Evolutionary conservation across 1,140 invertebrate species (phyloP), one percentile per base, ranked within the genome.

Genomic region (Brachionus koreanus): DNA sequence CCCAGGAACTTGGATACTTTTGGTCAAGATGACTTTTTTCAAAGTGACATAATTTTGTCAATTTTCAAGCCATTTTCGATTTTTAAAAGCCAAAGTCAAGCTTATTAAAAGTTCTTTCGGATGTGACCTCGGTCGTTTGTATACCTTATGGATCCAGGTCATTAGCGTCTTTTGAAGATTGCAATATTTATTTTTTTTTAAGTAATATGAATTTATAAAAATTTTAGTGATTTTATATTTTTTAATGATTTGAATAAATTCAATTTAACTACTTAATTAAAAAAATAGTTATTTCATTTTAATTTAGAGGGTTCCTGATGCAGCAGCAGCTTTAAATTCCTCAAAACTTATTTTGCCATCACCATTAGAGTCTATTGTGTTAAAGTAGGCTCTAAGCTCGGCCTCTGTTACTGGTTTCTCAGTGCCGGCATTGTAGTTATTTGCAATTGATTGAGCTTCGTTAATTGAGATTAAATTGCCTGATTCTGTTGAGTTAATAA

Each of bases 381-480:
- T 74, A 25, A 74, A 74, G 29, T 74, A 74, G 25, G 42, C 69
- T 74, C 42, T 74, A 7, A 74, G 43, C 25, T 74, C 69, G 23
- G 69, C 37, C 19, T 74, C 69, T 49, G 39, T 46, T 3, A 46
- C 39, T 74, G 69, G 69, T 39, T 46, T 74, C n/a, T 74, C 69
- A 12, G 39, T 29, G 13, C 42, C 69, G 5, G 39, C 69, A 74
- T 74, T 74, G 13, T 25, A 46, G n/a, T 74, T 74, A 19, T 74
- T 74, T 7, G 69, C 69, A 74, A 46, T 74, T 25, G 69, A 43
- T 74, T 74, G 69, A 74, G 69, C 69, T 74, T 74, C 39, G 12
- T 25, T 29, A 39, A 74, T 46, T 25, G 39, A 35, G 10, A 74
- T 33, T 35, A 74, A 74, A 69, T 69, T 69, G 33, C 39, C 69